These are phyloP conservation scores for Lacerta bilineata DNA, from an alignment of 2,797 vertebrate species.

Conservation along the genomic window DNA sequence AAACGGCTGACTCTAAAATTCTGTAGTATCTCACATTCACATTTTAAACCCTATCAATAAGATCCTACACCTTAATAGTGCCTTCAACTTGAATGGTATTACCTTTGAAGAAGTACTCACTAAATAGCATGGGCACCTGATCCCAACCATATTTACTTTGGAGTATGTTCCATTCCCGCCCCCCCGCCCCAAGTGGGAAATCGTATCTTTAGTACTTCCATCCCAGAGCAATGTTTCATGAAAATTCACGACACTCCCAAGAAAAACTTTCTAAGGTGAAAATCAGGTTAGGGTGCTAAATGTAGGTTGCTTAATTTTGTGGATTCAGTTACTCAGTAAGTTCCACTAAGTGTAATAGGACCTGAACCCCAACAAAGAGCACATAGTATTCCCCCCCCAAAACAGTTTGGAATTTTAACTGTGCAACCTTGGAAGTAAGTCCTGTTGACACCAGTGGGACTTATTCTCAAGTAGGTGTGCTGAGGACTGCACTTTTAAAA, in stretches of 20 bases:
- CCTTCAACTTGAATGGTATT: neutral
- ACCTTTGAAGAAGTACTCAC: neutral
- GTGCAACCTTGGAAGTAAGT: neutral
- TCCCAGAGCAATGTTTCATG: neutral
- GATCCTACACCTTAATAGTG: too few relatives aligned
- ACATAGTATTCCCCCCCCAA: too few relatives aligned
- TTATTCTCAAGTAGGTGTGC: neutral
- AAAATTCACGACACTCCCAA: neutral
- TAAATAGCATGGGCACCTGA: neutral
- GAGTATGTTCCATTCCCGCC: neutral
- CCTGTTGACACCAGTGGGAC: neutral
- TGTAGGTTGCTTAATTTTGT: too few relatives aligned
- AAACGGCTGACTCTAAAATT: neutral
- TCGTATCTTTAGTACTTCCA: neutral
- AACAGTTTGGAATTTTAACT: neutral
- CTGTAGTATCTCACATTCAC: neutral
- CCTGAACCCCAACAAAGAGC: neutral
- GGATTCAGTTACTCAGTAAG: too few relatives aligned
- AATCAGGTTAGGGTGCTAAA: too few relatives aligned
- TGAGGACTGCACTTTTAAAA: neutral
- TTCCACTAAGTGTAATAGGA: neutral
- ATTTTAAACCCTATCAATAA: neutral
- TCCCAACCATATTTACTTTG: neutral
- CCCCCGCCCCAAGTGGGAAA: too few relatives aligned
- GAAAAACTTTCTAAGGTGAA: neutral